Percentiles rank a stretch among this genome's conserved stretches.
Conservation (phyloP, 2,797 vertebrate genomes). For the Perdix hodgsoniae region DNA sequence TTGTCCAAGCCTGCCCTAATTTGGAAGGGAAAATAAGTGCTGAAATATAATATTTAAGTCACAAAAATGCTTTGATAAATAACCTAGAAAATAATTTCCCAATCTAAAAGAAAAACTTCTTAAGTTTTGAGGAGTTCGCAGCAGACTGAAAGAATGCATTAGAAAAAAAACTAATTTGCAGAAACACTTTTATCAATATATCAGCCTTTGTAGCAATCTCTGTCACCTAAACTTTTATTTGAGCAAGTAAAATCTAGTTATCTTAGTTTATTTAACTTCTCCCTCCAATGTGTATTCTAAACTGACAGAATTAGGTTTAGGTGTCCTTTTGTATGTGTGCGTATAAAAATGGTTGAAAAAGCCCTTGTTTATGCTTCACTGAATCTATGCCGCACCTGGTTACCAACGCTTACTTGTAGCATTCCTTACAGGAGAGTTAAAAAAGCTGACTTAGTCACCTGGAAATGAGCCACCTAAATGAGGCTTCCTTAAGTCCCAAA, state of each 20-base stretch:
- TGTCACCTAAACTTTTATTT: constrained; percentile 39
- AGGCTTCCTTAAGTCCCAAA: constrained; percentile 31
- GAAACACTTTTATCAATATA: constrained; percentile 24
- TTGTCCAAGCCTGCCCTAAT: constrained; percentile 33
- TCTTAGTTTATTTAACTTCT: constrained; percentile 54
- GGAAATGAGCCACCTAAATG: constrained; percentile 81
- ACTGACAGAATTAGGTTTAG: constrained; percentile 69
- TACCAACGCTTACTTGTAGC: constrained; percentile 84
- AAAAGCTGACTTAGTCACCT: constrained; percentile 85
- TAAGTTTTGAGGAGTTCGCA: constrained; percentile 10
- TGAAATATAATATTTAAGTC: background rate
- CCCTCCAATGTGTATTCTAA: constrained; percentile 42
- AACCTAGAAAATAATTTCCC: constrained; percentile 18
- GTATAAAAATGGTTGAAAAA: constrained; percentile 66
- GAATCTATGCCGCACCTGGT: constrained; percentile 88
- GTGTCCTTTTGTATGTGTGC: constrained; percentile 16
- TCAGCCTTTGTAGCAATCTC: background rate
- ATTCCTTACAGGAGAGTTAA: constrained; percentile 85
- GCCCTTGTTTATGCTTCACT: constrained; percentile 85
- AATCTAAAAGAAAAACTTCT: background rate
- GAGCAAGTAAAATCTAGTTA: constrained; percentile 64
- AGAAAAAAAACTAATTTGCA: constrained; percentile 15
- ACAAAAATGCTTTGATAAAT: constrained; percentile 29
- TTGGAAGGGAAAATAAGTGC: constrained; percentile 36
- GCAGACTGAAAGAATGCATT: background rate